A percentile compares a stretch with the other conserved stretches of the same genome.
These are phyloP conservation scores for Calonectris borealis DNA, from an alignment of 2,113 vertebrate genomes.

Conservation along the genomic window DNA sequence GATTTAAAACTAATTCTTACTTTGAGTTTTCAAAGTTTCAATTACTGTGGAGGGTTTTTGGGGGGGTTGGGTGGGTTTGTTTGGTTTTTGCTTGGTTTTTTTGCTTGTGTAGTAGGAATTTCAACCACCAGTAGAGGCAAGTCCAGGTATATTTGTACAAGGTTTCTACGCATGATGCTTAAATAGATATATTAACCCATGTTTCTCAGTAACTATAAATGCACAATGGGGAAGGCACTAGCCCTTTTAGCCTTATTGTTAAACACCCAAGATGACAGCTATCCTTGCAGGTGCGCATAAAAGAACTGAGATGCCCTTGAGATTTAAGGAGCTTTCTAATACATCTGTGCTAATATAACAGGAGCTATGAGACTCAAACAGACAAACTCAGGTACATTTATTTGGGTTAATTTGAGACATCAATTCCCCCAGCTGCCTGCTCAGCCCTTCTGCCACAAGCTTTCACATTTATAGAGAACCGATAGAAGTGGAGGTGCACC, in stretches of 20 bases:
- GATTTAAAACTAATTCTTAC: background rate
- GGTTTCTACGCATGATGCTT: background rate
- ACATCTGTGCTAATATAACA: background rate
- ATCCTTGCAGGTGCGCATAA: accelerated
- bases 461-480: background rate
- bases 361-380: background rate
- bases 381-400: background rate
- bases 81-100: background rate
- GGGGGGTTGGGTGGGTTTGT: too few relatives aligned
- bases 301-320: background rate
- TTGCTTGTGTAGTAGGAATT: background rate
- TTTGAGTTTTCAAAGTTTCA: background rate
- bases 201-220: background rate
- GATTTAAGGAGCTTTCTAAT: background rate
- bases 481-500: background rate
- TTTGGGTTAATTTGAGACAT: background rate
- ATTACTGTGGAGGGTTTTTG: background rate
- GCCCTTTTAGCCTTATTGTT: background rate
- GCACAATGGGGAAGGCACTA: background rate
- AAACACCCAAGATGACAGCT: background rate
- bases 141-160: background rate
- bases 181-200: background rate
- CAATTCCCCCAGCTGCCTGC: background rate
- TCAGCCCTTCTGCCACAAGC: background rate
- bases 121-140: background rate